Percentiles rank a stretch among this genome's conserved stretches.
Evolutionary conservation across 2,888 invertebrate genomes (phyloP).

Genomic region (Eudemis profundana): DNA sequence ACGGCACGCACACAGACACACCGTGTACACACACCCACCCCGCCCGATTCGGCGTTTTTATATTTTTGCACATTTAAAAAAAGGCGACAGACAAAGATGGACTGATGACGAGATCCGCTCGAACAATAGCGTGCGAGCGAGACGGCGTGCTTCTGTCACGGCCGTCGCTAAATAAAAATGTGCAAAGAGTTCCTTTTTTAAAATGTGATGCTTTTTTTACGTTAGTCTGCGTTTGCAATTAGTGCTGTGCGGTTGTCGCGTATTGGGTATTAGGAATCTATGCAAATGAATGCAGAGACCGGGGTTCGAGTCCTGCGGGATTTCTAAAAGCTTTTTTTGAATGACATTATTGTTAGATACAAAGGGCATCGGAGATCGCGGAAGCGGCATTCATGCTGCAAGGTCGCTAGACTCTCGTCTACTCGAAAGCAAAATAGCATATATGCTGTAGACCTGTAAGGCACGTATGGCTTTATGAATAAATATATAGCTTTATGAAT

Average conservation of each 20-base stretch:
- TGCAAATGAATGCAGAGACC: conserved; percentile 67
- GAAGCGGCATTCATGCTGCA: conserved; percentile 69
- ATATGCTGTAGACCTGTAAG: background rate
- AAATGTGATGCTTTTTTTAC: conserved; percentile 83
- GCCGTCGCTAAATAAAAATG: conserved; percentile 82
- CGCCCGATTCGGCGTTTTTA: conserved; percentile 82
- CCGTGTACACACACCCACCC: conserved; percentile 65
- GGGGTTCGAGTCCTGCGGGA: conserved; percentile 52
- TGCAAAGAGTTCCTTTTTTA: conserved; percentile 82
- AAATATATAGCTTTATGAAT: background rate
- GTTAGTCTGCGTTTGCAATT: conserved; percentile 85
- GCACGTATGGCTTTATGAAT: conserved; percentile 9
- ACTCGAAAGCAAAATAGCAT: background rate
- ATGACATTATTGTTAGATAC: conserved; percentile 55
- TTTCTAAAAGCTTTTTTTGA: conserved; percentile 68
- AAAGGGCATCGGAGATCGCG: conserved; percentile 60
- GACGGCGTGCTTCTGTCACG: conserved; percentile 78
- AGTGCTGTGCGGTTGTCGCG: conserved; percentile 80
- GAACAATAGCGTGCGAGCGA: conserved; percentile 79
- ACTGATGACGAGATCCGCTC: conserved; percentile 77
- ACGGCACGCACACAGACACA: conserved; percentile 77
- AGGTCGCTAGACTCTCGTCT: conserved; percentile 57
- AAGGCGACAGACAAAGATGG: conserved; percentile 84
- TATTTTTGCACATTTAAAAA: conserved; percentile 85
- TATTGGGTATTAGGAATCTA: conserved; percentile 74